phyloP scores from a whole-genome alignment of 2,113 vertebrate genomes.

The Burhinus bistriatus region DNA sequence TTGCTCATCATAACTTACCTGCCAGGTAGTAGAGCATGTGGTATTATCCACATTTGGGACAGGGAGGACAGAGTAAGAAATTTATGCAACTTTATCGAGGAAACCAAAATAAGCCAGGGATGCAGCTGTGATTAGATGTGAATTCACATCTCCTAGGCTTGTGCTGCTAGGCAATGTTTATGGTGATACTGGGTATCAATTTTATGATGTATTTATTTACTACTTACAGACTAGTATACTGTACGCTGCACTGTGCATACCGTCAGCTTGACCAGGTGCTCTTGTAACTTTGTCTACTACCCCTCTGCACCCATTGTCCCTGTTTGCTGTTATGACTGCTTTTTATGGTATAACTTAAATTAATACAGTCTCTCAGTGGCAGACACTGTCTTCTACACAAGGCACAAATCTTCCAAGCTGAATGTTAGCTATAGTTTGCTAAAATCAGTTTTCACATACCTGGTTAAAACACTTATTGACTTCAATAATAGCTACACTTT shows the following conservation, averaged over 20 bases:
- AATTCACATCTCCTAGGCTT: background rate
- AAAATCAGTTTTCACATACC: background rate
- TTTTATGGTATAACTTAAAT: background rate
- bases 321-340: background rate
- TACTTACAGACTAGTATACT: background rate
- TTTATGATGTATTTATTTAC: background rate
- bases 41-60: background rate
- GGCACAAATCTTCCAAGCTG: background rate
- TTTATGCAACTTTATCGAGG: background rate
- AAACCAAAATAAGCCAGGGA: background rate
- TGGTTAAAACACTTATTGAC: background rate
- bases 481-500: background rate
- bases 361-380: background rate
- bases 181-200: background rate
- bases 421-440: background rate
- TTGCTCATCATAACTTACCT: background rate
- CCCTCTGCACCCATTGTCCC: background rate
- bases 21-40: background rate
- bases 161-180: background rate
- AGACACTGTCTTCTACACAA: background rate
- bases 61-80: background rate
- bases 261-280: background rate
- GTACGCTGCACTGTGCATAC: background rate
- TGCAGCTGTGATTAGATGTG: background rate
- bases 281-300: background rate